Base-by-base conservation (phyloP, 2,797 vertebrate species). In the Apogon hyalosoma region DNA sequence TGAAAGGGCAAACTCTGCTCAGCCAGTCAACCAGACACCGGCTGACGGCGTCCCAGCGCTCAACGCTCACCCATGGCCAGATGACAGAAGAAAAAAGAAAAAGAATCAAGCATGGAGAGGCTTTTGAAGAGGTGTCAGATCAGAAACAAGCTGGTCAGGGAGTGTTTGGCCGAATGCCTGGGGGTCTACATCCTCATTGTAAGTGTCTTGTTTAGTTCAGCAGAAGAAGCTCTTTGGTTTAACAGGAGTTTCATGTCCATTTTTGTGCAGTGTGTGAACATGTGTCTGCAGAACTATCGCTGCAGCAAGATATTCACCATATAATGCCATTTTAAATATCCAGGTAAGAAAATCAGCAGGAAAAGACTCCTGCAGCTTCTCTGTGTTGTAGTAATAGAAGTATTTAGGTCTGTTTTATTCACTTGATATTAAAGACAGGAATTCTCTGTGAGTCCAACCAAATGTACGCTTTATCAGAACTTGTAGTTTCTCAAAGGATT, bases 111-210 rank as follows among this genome's bases (percentile, higher is more conserved):
- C 69, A 93, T 94, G 93, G 92, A 93, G 48, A 72, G 39, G 45
- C 70, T 93, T 21, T 82, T 92, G 56, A 83, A 19, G 54, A 92
- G 63, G 63, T 92, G 87, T 63, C 76, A 12, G 36, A 86, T 94
- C 84, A 86, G 64, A 49, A 94, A 60, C 76, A 60, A 54, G 5
- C 83, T 94, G 69, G 11, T 88, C 58, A 77, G 91, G 38, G 90
- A 93, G 78, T 93, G 94, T 52, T 33, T 95, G 68, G 93, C 94
- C 0, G 94, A 95, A 39, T 92, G 84, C 74, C 88, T 95, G 0
- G 93, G 94, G 3, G 84, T 93, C 13, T 94, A 91, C 41, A 1
- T 93, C 63, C 7, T 94, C 21, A 93, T 95, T 63, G 93, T 94
- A 76, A 93, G 94, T 92, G 24, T 16, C 4, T 45, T 19, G 19